Evolutionary conservation across 1,140 invertebrate genomes (phyloP).

Genomic region (Acyrthosiphon pisum): DNA sequence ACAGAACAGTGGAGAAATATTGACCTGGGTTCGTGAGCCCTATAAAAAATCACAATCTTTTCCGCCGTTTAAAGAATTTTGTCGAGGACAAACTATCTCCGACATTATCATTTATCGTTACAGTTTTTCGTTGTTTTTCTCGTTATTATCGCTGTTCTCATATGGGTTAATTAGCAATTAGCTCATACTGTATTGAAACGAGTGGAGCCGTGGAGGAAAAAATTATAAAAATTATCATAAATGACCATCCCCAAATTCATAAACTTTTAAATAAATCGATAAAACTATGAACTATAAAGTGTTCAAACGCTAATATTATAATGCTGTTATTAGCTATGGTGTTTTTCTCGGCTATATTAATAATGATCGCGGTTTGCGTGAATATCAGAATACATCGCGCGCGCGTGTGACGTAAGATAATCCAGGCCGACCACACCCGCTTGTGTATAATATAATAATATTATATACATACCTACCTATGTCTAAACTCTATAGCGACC

Average conservation of each 20-base stretch:
- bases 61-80: constrained; percentile 16
- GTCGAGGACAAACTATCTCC: constrained; percentile 27
- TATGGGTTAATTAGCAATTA: background rate
- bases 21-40: background rate
- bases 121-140: background rate
- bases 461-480: background rate
- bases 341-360: constrained; percentile 12
- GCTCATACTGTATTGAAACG: background rate
- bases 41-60: constrained; percentile 4
- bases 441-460: background rate
- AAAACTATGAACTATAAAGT: background rate
- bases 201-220: background rate
- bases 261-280: background rate
- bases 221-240: background rate
- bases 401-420: constrained; percentile 40
- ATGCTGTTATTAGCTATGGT: background rate
- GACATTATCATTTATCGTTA: background rate
- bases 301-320: background rate
- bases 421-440: constrained; percentile 55
- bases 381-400: constrained; percentile 40
- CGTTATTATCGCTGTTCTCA: background rate
- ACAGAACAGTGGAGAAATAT: background rate
- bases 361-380: constrained; percentile 46
- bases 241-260: background rate
- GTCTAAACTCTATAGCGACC: constrained; percentile 20